Evolutionary conservation across 2,888 invertebrate species (phyloP).

Genomic region (Agriopis aurantiaria): DNA sequence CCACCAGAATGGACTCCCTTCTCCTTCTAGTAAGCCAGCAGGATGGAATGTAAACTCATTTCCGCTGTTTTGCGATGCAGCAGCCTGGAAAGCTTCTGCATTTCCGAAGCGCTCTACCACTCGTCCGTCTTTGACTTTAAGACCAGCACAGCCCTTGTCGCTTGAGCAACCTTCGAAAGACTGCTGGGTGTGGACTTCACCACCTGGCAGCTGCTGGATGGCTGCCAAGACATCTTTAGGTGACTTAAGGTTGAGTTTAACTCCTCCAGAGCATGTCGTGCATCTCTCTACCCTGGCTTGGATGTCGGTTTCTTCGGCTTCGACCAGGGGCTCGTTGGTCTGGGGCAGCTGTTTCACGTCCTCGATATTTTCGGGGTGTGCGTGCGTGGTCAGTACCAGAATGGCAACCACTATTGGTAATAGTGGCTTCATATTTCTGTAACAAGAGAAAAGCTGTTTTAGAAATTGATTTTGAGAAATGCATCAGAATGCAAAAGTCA

Average conservation of each 20-base stretch:
- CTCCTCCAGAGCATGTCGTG: conserved; percentile 60
- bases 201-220: conserved; percentile 67
- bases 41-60: conserved; percentile 77
- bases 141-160: conserved; percentile 79
- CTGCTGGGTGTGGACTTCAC: conserved; percentile 76
- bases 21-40: conserved; percentile 68
- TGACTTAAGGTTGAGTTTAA: conserved; percentile 61
- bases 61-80: conserved; percentile 61
- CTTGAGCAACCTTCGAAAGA: conserved; percentile 77
- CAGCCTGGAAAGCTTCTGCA: conserved; percentile 70
- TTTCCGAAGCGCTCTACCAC: conserved; percentile 77
- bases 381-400: conserved; percentile 66
- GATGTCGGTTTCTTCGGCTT: conserved; percentile 68
- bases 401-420: conserved; percentile 74
- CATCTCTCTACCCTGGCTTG: conserved; percentile 72
- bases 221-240: conserved; percentile 67
- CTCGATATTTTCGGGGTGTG: conserved; percentile 71
- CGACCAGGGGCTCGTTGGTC: conserved; percentile 63
- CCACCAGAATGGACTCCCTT: conserved; percentile 87
- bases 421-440: conserved; percentile 83
- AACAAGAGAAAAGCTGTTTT: conserved; percentile 57
- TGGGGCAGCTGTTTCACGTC: conserved; percentile 71
- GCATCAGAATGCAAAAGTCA: no score
- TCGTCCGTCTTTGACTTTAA: conserved; percentile 79
- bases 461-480: not conserved